These are phyloP conservation scores for Smithornis capensis DNA, from an alignment of 2,113 vertebrate genomes.

Conservation along the genomic window DNA sequence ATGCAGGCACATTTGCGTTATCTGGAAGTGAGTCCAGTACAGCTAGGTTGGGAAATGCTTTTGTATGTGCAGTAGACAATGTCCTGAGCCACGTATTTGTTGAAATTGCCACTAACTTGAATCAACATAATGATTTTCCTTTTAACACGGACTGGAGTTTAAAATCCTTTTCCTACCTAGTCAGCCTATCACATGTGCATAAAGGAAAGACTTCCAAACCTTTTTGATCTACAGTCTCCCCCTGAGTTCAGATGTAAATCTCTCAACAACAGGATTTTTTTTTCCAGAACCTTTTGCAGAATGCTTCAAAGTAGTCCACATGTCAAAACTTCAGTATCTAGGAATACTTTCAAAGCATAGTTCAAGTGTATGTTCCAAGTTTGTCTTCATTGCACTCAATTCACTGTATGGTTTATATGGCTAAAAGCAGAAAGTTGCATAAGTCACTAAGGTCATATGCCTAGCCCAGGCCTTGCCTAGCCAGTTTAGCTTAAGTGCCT, in stretches of 20 bases:
- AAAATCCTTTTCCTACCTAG: not conserved
- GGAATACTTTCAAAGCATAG: not conserved
- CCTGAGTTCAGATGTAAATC: not conserved
- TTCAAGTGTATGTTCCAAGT: not conserved
- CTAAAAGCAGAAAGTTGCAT: not conserved
- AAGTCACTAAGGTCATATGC: not conserved
- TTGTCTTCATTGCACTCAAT: not conserved
- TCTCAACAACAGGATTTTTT: not conserved
- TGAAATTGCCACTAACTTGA: not conserved
- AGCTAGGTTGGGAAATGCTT: not conserved
- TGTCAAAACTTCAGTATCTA: not conserved
- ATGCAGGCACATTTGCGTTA: not conserved
- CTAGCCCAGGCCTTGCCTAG: not conserved
- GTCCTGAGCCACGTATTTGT: not conserved
- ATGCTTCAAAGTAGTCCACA: not conserved
- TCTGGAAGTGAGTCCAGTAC: not conserved
- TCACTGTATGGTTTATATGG: not conserved
- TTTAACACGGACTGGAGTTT: not conserved
- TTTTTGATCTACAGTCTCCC: not conserved
- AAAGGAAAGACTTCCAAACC: not conserved
- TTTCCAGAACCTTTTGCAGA: not conserved
- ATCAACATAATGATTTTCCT: not conserved
- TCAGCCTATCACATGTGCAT: accelerated
- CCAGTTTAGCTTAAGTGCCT: not conserved
- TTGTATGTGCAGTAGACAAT: not conserved